Evolutionary conservation across 2,113 vertebrate species (phyloP).

Genomic region (Ia io): DNA sequence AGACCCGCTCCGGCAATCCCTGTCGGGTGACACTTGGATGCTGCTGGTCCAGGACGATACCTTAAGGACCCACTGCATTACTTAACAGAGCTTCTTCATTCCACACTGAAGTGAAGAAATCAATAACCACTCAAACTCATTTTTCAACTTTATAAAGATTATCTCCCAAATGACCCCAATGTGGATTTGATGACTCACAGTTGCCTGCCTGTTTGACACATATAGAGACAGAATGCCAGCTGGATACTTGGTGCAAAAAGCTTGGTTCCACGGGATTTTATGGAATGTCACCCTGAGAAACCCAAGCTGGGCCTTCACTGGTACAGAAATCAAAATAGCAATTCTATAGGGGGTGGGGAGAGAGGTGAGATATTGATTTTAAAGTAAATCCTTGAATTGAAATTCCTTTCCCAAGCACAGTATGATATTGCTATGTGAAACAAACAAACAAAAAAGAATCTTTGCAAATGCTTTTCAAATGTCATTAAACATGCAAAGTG

Average conservation of each 20-base stretch:
- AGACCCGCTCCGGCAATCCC: not conserved
- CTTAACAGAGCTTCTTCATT: not conserved
- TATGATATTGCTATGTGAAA: not conserved
- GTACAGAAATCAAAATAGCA: not conserved
- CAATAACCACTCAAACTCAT: not conserved
- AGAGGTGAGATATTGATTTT: not conserved
- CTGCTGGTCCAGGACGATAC: too few species aligned
- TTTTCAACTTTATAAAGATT: not conserved
- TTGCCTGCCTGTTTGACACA: not conserved
- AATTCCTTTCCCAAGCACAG: constrained; percentile 13
- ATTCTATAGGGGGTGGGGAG: not conserved
- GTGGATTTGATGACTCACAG: constrained; percentile 22
- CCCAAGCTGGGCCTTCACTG: not conserved
- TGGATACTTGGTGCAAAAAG: not conserved
- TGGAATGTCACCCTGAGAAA: not conserved
- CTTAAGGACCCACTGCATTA: not conserved
- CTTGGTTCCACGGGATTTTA: not conserved
- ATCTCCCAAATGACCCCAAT: not conserved
- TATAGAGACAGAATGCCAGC: not conserved
- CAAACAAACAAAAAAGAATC: too few species aligned
- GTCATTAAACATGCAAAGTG: not conserved
- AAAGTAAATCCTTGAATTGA: not conserved
- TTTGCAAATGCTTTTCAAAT: not conserved
- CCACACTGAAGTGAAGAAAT: not conserved
- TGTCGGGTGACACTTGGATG: not conserved